Percentiles rank a stretch among this genome's conserved stretches.
These are phyloP conservation scores for Neodontobutis hainanensis DNA, from an alignment of 2,113 vertebrate species.

Conservation along the genomic window DNA sequence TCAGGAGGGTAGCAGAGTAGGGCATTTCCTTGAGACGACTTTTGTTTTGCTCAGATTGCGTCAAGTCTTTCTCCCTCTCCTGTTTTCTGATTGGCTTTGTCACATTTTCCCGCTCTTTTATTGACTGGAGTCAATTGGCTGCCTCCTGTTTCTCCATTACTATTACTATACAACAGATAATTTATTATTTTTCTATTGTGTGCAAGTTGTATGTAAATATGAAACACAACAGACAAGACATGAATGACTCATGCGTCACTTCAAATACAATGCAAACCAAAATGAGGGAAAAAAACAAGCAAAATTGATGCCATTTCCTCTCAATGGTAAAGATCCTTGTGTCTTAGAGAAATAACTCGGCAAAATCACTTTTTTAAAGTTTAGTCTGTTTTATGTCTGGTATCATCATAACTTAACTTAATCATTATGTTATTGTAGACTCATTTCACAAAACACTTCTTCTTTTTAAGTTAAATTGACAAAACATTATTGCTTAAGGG, in stretches of 20 bases:
- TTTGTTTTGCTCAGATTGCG: constrained; percentile 53
- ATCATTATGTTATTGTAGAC: not conserved
- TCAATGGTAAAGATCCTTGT: too few relatives aligned
- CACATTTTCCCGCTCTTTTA: constrained; percentile 52
- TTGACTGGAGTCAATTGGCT: constrained; percentile 35
- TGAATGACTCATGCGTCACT: constrained; percentile 20
- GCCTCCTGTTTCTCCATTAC: constrained; percentile 3
- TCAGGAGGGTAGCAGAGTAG: constrained; percentile 46
- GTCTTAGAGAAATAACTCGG: too few relatives aligned
- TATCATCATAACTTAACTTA: not conserved
- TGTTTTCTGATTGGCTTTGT: constrained; percentile 23
- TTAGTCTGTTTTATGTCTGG: not conserved
- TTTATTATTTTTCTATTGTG: constrained; percentile 29
- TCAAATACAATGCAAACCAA: not conserved
- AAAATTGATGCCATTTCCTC: constrained; percentile 15
- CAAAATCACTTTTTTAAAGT: too few relatives aligned
- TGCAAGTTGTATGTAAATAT: not conserved
- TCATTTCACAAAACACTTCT: not conserved
- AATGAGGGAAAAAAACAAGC: not conserved
- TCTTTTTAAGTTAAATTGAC: too few relatives aligned
- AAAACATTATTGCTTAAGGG: too few relatives aligned
- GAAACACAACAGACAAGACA: not conserved
- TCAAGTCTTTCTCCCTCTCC: constrained; percentile 24
- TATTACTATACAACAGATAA: constrained; percentile 11
- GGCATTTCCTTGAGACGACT: constrained; percentile 47